Base-by-base conservation (phyloP, 2,797 vertebrate species). In the Kryptolebias ocellatus region DNA sequence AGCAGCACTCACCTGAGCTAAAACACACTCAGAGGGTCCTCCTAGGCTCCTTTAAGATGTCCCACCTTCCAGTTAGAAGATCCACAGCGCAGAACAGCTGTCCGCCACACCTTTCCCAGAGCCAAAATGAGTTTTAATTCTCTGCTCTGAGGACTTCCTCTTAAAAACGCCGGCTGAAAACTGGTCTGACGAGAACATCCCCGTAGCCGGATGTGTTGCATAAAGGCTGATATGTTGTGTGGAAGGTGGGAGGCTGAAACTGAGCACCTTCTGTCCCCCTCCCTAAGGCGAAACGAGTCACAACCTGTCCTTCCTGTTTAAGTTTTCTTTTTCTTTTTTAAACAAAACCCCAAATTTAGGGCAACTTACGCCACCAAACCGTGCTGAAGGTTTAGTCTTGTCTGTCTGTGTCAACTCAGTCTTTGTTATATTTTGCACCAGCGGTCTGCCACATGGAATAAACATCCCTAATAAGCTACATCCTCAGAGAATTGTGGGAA, bases 241-340 rank as follows among this genome's bases (percentile, higher is more conserved):
- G 56, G 17, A 59, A 68, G 83, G 51, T 79, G 78, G 77, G 71
- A 68, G 64, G 67, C 53, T 80, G 85, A 91, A 89, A 91, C 64
- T 47, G 14, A 86, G 85, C 65, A 84, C 83, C 70, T 81, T 63
- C 53, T 42, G 67, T 58, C 39, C 11, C 11, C 11, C 11, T 12
- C 18, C 24, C 6, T 2, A 4, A 71, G 70, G 77, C 80, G 49
- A 80, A 61, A 75, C 83, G 67, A 80, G 83, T 20, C 15, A 18
- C 72, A 74, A 79, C 77, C n/a, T 75, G 83, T 44, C 37, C 17
- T 47, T 37, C 45, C 1, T 29, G 58, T 11, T 24, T 1, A 24
- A 24, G 20, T 24, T 1, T 31, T 17, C 16, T 5, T 12, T 20
- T 2, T 31, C 20, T 20, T 6, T 1, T 29, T 7, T 59, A 51